Evolutionary conservation across 2,113 vertebrate genomes (phyloP).

Genomic region (Mesembrinibis cayennensis): DNA sequence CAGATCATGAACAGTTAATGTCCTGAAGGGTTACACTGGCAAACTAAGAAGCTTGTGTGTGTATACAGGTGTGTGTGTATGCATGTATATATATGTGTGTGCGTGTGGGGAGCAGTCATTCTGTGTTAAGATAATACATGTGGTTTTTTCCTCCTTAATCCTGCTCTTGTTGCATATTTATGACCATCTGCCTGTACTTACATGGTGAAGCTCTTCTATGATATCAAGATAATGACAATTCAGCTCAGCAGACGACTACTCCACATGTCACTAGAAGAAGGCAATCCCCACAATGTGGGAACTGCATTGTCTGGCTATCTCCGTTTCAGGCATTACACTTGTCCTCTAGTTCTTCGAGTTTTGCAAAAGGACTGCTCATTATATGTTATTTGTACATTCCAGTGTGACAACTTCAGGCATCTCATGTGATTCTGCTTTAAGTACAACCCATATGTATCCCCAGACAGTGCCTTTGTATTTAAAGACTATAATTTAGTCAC

Average conservation of each 20-base stretch:
- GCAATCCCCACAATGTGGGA: neutral
- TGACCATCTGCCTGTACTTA: neutral
- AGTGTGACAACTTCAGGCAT: neutral
- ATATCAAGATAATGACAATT: neutral
- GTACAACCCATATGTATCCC: neutral
- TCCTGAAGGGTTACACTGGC: neutral
- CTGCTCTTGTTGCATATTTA: neutral
- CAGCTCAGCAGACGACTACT: neutral
- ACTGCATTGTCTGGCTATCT: neutral
- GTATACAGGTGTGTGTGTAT: no score
- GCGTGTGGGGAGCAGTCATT: neutral
- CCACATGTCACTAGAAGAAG: neutral
- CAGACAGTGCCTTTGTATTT: neutral
- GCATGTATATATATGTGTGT: accelerated
- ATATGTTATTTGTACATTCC: neutral
- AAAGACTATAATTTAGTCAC: neutral
- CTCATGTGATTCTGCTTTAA: neutral
- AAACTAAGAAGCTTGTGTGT: neutral
- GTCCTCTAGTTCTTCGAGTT: neutral
- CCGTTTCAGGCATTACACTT: neutral
- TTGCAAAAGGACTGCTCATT: neutral
- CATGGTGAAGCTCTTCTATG: neutral
- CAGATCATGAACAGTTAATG: neutral
- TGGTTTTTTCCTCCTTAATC: neutral
- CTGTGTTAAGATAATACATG: neutral